These are phyloP conservation scores for Spongilla lacustris DNA, from an alignment of 37 sponge, comb jelly and placozoan species.

Conservation along the genomic window DNA sequence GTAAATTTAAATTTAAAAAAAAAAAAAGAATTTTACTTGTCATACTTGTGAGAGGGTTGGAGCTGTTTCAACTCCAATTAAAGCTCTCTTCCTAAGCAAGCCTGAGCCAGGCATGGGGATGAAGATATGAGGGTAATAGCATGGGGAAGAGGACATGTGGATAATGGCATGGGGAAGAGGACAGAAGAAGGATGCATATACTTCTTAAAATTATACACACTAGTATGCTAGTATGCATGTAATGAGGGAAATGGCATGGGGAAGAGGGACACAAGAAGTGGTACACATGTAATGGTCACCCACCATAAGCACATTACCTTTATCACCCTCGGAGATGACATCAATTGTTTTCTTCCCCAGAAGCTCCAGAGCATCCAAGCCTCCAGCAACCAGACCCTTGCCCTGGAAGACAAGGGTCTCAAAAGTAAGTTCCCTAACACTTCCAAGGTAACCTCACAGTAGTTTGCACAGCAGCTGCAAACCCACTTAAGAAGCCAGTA, in stretches of 20 bases:
- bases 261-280: too few species aligned
- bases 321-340: conserved; percentile 87
- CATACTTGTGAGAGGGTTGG: conserved; percentile 72
- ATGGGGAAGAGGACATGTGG: too few species aligned
- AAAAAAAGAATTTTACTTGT: background rate
- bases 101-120: conserved; percentile 60
- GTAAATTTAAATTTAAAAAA: background rate
- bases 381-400: conserved; percentile 60
- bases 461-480: conserved; percentile 50
- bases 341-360: conserved; percentile 93
- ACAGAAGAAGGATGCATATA: too few species aligned
- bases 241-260: too few species aligned
- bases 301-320: conserved; percentile 44
- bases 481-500: conserved; percentile 54
- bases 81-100: conserved; percentile 65
- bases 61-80: conserved; percentile 23
- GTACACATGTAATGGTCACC: background rate
- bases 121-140: background rate
- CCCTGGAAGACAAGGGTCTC: conserved; percentile 37
- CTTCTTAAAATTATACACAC: too few species aligned
- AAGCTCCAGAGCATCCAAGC: conserved; percentile 87
- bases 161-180: too few species aligned
- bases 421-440: too few species aligned
- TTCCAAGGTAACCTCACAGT: conserved; percentile 47
- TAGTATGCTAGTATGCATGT: too few species aligned